These are phyloP conservation scores for Hypanus sabinus DNA, from an alignment of 2,113 vertebrate species.

Conservation along the genomic window DNA sequence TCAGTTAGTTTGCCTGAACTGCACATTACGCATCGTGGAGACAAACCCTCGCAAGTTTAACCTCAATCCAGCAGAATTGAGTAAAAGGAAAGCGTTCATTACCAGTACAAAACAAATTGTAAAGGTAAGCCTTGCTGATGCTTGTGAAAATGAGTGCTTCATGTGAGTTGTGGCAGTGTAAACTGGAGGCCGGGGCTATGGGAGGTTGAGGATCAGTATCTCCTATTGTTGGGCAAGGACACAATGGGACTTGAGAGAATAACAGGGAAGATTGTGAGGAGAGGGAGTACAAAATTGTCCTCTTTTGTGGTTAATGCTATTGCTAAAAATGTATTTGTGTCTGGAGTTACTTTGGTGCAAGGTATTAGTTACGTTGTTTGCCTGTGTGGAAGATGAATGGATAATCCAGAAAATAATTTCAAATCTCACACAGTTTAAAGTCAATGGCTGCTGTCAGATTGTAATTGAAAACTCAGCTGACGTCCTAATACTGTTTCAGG, in stretches of 20 bases:
- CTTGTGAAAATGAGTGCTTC: not conserved
- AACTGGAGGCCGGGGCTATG: not conserved
- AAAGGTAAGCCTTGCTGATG: slow-evolving; percentile 63
- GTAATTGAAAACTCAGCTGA: not conserved
- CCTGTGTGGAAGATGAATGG: not conserved
- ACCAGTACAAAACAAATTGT: slow-evolving; percentile 77
- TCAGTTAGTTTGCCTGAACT: slow-evolving; percentile 52
- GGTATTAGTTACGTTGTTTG: not conserved
- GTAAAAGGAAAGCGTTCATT: slow-evolving; percentile 89
- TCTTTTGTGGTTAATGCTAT: not conserved
- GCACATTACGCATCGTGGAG: slow-evolving; percentile 78
- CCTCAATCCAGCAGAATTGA: slow-evolving; percentile 76
- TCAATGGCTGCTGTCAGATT: not conserved
- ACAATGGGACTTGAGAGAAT: not conserved
- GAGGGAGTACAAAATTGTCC: not conserved
- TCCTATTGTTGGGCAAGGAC: not conserved
- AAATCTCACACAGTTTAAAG: not conserved
- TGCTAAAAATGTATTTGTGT: not conserved
- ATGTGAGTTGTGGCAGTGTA: not conserved
- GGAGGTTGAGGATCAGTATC: not conserved
- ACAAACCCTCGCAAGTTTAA: slow-evolving; percentile 96
- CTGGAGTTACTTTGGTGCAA: not conserved
- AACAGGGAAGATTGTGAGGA: not conserved
- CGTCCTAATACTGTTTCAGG: not conserved
- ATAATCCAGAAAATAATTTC: not conserved